Conservation (phyloP, 2,797 vertebrate genomes). For the Peromyscus attwateri region DNA sequence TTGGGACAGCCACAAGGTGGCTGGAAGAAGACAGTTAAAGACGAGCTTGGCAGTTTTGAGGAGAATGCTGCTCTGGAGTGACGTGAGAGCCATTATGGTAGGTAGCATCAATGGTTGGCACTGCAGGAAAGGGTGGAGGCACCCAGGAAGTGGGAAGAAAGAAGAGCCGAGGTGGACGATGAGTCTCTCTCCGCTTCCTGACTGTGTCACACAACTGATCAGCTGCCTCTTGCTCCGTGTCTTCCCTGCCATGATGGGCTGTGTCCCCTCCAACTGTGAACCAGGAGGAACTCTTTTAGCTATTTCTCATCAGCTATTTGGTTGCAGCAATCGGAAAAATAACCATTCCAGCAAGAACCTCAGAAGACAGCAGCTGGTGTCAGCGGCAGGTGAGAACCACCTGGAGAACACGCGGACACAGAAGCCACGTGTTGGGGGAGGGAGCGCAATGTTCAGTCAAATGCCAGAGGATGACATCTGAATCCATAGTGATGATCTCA, state of each 20-base stretch:
- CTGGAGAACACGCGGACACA: background rate
- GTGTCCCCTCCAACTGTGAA: background rate
- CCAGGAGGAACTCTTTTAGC: background rate
- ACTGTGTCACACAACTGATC: background rate
- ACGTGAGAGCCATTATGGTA: background rate
- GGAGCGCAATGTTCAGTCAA: rapidly evolving
- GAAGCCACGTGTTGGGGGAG: background rate
- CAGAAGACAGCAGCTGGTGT: background rate
- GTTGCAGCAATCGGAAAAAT: background rate
- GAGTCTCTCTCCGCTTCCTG: background rate
- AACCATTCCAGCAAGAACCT: background rate
- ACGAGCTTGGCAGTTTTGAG: background rate
- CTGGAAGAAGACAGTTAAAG: background rate
- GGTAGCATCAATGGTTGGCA: background rate
- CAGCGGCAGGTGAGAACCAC: background rate
- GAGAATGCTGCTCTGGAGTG: background rate
- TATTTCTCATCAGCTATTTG: background rate
- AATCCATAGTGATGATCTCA: background rate
- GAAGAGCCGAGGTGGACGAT: background rate
- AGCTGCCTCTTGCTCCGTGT: background rate
- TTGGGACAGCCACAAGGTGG: background rate
- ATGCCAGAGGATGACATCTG: background rate
- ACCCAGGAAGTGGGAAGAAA: background rate
- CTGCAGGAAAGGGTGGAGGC: background rate
- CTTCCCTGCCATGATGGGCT: background rate